Conservation (phyloP, 35 echinoderm and acorn worm genomes). For the Chiridota heheva region DNA sequence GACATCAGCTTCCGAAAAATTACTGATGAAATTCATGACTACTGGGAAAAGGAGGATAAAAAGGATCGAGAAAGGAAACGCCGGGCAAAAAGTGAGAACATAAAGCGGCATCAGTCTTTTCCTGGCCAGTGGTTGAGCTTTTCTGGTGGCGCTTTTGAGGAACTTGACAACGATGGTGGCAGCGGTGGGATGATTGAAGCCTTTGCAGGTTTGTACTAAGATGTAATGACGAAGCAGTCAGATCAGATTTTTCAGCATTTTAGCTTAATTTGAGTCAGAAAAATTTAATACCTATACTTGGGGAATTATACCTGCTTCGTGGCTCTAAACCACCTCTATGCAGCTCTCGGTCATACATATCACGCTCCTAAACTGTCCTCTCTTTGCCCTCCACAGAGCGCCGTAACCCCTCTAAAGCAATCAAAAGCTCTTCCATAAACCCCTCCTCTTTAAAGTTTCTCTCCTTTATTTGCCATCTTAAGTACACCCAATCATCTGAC, state of each 20-base stretch:
- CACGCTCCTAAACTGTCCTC: no score
- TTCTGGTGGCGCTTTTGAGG: slow-evolving; percentile 44
- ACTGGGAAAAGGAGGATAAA: slow-evolving; percentile 90
- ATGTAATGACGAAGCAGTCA: not conserved
- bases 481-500: no score
- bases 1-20: slow-evolving; percentile 63
- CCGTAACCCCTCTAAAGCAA: no score
- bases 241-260: not conserved
- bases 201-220: slow-evolving; percentile 42
- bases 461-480: no score
- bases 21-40: slow-evolving; percentile 57
- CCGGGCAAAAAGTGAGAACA: slow-evolving; percentile 63
- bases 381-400: no score
- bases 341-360: no score
- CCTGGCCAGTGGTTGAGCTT: slow-evolving; percentile 92
- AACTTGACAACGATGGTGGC: not conserved
- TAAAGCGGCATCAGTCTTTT: slow-evolving; percentile 67
- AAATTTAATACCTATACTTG: not conserved
- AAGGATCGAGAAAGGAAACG: slow-evolving; percentile 53
- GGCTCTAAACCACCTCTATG: not conserved
- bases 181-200: slow-evolving; percentile 51
- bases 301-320: not conserved
- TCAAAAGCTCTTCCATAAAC: no score
- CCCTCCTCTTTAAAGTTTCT: no score
- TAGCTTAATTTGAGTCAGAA: not conserved